Percentiles rank a stretch among this genome's conserved stretches.
Conservation (phyloP, 1,140 invertebrate species). For the Pseudomyrmex flavicornis region DNA sequence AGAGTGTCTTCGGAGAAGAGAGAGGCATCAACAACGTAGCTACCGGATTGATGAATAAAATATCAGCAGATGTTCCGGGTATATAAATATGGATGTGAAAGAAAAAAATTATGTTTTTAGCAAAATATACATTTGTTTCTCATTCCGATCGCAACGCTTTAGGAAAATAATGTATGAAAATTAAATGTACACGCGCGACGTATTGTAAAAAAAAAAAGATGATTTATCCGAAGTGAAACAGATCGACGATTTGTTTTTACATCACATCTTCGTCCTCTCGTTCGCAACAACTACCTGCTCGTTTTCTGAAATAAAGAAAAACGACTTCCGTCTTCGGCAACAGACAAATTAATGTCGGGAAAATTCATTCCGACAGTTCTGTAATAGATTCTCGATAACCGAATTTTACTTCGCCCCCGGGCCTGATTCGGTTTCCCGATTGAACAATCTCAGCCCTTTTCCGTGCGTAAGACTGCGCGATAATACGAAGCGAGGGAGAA, state of each 20-base stretch:
- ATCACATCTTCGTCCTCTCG: not conserved
- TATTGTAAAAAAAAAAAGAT: not conserved
- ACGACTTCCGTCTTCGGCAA: not conserved
- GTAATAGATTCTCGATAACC: constrained; percentile 69
- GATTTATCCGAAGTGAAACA: not conserved
- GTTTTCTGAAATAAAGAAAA: constrained; percentile 53
- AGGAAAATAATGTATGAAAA: too few species aligned
- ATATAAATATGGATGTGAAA: constrained; percentile 50
- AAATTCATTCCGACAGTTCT: constrained; percentile 69
- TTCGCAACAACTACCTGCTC: not conserved
- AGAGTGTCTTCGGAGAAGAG: not conserved
- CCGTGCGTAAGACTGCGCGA: constrained; percentile 65
- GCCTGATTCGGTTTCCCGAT: constrained; percentile 52
- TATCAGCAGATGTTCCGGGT: constrained; percentile 8
- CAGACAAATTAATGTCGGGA: constrained; percentile 61
- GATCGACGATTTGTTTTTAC: not conserved
- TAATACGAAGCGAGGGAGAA: constrained; percentile 47
- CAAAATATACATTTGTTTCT: constrained; percentile 32
- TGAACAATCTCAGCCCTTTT: constrained; percentile 67
- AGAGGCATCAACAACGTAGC: not conserved
- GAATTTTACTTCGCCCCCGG: constrained; percentile 64
- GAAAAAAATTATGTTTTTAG: not conserved
- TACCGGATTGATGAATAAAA: constrained; percentile 49
- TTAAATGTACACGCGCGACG: not conserved
- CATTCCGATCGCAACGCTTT: too few species aligned